These are phyloP conservation scores for Paedocypris sp. DNA, from an alignment of 2,113 vertebrate species.

Conservation along the genomic window DNA sequence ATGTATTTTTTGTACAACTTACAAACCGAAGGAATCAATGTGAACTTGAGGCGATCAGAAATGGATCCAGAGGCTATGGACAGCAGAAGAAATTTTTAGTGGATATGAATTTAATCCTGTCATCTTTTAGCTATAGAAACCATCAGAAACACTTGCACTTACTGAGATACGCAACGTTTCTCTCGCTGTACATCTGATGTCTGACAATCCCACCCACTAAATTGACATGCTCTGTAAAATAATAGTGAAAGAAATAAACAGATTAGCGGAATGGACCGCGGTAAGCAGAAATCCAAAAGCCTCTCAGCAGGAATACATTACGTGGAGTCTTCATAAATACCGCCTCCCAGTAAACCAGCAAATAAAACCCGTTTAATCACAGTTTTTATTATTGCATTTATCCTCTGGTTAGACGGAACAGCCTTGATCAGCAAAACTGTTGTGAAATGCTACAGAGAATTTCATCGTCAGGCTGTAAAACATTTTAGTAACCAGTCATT, in stretches of 20 bases:
- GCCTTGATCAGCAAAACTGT: background rate
- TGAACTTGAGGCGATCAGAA: too few species aligned
- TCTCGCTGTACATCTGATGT: slow-evolving; percentile 13
- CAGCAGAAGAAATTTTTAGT: too few species aligned
- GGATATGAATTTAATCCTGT: too few species aligned
- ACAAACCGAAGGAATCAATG: too few species aligned
- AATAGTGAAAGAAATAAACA: slow-evolving; percentile 35
- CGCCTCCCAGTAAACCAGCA: slow-evolving; percentile 48
- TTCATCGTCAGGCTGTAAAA: slow-evolving; percentile 15
- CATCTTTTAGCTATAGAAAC: too few species aligned
- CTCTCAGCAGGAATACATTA: slow-evolving; percentile 28
- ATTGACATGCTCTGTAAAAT: slow-evolving; percentile 61
- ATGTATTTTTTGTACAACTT: too few species aligned
- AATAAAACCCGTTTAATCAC: slow-evolving; percentile 12
- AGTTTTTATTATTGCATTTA: slow-evolving; percentile 11
- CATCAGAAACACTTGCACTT: too few species aligned
- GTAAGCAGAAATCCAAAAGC: slow-evolving; percentile 16
- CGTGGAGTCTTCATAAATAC: slow-evolving; percentile 24
- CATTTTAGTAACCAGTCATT: slow-evolving; percentile 27
- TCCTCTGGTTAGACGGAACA: background rate
- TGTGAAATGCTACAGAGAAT: slow-evolving; percentile 7
- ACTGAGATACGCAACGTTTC: slow-evolving; percentile 14
- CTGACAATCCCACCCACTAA: slow-evolving; percentile 36
- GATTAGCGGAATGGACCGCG: slow-evolving; percentile 33
- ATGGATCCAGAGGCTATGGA: too few species aligned